These are phyloP conservation scores for Gallinago stenura DNA, from an alignment of 2,797 vertebrate species.

Conservation along the genomic window DNA sequence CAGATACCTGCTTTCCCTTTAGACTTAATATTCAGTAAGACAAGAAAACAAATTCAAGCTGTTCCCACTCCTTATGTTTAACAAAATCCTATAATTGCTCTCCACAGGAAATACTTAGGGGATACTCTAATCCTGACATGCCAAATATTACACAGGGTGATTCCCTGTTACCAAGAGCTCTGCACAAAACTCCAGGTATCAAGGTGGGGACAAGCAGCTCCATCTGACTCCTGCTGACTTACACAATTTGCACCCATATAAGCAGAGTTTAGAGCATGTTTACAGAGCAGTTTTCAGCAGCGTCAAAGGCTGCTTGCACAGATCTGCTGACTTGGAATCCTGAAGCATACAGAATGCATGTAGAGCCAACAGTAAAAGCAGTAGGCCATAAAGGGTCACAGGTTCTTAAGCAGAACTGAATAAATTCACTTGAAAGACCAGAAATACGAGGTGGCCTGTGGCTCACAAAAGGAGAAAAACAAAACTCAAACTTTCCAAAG, in stretches of 20 bases:
- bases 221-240: neutral
- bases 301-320: neutral
- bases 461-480: slow-evolving; percentile 17
- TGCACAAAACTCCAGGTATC: neutral
- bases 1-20: slow-evolving; percentile 1
- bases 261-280: neutral
- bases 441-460: neutral
- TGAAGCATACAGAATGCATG: accelerated
- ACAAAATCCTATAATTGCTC: slow-evolving; percentile 60
- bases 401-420: slow-evolving; percentile 21
- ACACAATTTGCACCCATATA: neutral
- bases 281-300: neutral
- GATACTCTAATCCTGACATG: neutral
- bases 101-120: slow-evolving; percentile 10
- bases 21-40: neutral
- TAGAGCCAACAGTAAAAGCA: neutral
- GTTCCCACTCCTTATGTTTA: slow-evolving; percentile 69
- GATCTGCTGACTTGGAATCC: neutral
- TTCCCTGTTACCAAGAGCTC: slow-evolving; percentile 19
- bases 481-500: slow-evolving; percentile 39
- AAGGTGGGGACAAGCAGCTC: neutral
- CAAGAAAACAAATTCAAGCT: slow-evolving; percentile 31
- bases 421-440: slow-evolving; percentile 37
- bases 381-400: neutral
- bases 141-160: neutral